Base-by-base conservation (phyloP, 2,888 invertebrate species). In the Chrysolina americana region DNA sequence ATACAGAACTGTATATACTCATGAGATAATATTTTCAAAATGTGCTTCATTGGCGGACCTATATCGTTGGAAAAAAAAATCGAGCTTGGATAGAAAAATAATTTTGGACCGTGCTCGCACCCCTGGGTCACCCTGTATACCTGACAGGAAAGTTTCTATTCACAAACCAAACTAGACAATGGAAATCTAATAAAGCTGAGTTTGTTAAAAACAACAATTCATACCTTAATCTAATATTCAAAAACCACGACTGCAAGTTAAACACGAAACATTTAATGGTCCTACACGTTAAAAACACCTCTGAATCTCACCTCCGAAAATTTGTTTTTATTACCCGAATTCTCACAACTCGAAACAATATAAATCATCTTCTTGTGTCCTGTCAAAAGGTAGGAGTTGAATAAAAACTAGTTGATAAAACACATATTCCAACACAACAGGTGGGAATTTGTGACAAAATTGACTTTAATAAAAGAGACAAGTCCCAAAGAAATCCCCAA, bases 381-480 rank as follows among this genome's bases (percentile, higher is more conserved):
- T 78, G 81, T 81, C 82, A 81, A 75, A 78, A 80, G 79, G 80
- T 81, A 80, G 75, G 76, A 82, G 81, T 82, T 79, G 21, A 68
- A 68, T 50, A 50, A 66, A 66, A 23, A 66, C 66, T 66, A 48
- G 68, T 68, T 68, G 68, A 68, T 68, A 81, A 78, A 79, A 68
- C 78, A 75, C 76, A 80, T 79, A 79, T 80, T 76, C 76, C 77
- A 75, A 72, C 81, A 79, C 81, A 81, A 83, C 83, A 83, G 82
- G 83, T 83, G 83, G 82, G 80, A 77, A 79, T 77, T 78, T 78
- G 79, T 81, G 77, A 80, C 79, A 76, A 78, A 77, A 79, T 74
- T 68, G 66, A 65, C 66, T 41, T 53, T 36, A 66, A 53, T 68
- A 68, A 68, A 68, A 68, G 68, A 53, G 70, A 65, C 70, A 53